phyloP scores from a whole-genome alignment of 2,888 invertebrate species.

The Drosophila paracracens region DNA sequence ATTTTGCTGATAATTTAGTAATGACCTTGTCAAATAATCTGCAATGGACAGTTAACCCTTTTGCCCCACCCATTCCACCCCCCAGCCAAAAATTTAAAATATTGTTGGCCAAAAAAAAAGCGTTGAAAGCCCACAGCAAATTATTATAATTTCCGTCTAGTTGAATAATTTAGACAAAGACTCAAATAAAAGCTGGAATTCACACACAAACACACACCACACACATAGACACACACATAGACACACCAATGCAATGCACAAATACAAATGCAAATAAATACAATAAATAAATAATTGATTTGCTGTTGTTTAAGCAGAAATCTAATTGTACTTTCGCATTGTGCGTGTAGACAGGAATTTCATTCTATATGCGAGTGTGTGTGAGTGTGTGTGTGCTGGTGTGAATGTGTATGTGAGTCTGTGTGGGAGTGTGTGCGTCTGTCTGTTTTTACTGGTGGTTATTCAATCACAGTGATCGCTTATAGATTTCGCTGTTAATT shows the following conservation, averaged over 20 bases:
- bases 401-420: neutral
- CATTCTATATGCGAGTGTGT: neutral
- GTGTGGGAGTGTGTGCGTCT: conserved; percentile 3
- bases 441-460: conserved; percentile 19
- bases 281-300: conserved; percentile 70
- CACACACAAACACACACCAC: conserved; percentile 21
- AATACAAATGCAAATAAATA: conserved; percentile 27
- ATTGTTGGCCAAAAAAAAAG: conserved; percentile 27
- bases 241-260: conserved; percentile 20
- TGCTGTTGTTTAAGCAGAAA: conserved; percentile 57
- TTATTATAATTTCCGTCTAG: conserved; percentile 27
- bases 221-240: conserved; percentile 25
- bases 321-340: conserved; percentile 63
- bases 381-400: neutral
- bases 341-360: conserved; percentile 14
- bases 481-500: conserved; percentile 44
- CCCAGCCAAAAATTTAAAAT: conserved; percentile 18
- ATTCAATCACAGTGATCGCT: conserved; percentile 10
- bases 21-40: conserved; percentile 50
- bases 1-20: conserved; percentile 40
- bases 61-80: neutral
- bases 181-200: conserved; percentile 61
- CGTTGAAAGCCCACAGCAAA: conserved; percentile 25
- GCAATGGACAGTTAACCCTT: conserved; percentile 21
- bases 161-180: conserved; percentile 63